Evolutionary conservation across 2,888 invertebrate genomes (phyloP), one percentile per base, ranked within the genome.

Genomic region (Notodonta dromedarius): DNA sequence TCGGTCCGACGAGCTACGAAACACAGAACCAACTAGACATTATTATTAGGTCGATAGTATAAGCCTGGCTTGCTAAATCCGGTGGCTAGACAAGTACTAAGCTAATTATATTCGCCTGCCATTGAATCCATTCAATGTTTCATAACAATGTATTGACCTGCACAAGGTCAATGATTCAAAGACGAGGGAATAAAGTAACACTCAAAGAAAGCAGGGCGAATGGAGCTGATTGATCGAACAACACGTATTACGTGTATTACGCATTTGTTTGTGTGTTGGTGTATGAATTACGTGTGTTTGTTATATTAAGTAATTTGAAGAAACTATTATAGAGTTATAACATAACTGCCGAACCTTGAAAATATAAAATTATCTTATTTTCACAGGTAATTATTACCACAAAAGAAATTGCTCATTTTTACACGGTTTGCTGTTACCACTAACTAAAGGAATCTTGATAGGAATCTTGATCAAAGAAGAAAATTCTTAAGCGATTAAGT

Each of bases 21-120:
- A 24, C 24, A 24, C 24, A 24, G 24, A 24, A 24, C 1, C 24
- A 24, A 24, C 9, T 12, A 16, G 51, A 11, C 24, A 24, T 24
- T 16, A 24, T 14, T 51, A 35, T 24, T 46, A 46, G 13, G 13
- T 46, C 13, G 13, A n/a, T 9, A n/a, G 8, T 11, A 46, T n/a
- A 46, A 5, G n/a, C 46, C 46, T 46, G n/a, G 46, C 0, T 46
- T 24, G 12, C 56, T 44, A 24, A 56, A 24, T 24, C 44, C 56
- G 56, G 35, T 55, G 16, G 44, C 42, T 24, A 44, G 44, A 56
- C 56, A 44, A 24, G 24, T 42, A 44, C 14, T 16, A 56, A 56
- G 56, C 56, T 56, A 56, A 56, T 56, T 56, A 56, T 56, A 44
- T 56, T 56, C 24, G 44, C 56, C 44, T 56, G 24, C 42, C 42